Percentiles rank a stretch among this genome's conserved stretches.
Evolutionary conservation across 2,113 vertebrate genomes (phyloP).

Genomic region (Chloropsis cyanopogon): DNA sequence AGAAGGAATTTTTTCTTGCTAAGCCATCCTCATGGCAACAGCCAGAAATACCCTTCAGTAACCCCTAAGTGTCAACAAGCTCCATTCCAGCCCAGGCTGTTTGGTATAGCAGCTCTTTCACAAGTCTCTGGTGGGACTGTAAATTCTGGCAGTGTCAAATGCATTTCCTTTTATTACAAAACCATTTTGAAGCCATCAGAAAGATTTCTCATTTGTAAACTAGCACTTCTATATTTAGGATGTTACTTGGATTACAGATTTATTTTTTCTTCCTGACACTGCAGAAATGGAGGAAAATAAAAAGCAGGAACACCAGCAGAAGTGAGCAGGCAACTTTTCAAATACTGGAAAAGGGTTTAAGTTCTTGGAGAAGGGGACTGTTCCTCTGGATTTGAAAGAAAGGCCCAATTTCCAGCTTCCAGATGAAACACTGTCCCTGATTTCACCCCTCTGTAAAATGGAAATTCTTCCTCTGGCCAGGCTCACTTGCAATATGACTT

Average conservation of each 20-base stretch:
- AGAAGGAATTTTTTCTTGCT: conserved; percentile 33
- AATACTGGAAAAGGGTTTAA: conserved; percentile 10
- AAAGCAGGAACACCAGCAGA: neutral
- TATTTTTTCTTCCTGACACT: conserved; percentile 58
- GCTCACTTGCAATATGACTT: neutral
- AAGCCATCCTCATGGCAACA: conserved; percentile 56
- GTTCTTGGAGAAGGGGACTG: neutral
- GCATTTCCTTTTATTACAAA: conserved; percentile 74
- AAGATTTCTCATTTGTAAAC: conserved; percentile 67
- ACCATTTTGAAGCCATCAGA: conserved; percentile 65
- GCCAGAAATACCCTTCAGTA: conserved; percentile 66
- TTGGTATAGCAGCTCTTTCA: conserved; percentile 71
- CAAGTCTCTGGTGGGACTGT: conserved; percentile 66
- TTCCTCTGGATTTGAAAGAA: neutral
- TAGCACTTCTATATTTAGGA: conserved; percentile 75
- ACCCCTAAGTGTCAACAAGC: conserved; percentile 39
- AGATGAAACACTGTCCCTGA: neutral
- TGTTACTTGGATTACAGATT: conserved; percentile 53
- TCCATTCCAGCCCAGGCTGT: conserved; percentile 57
- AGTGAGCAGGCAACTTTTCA: neutral
- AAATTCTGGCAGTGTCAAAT: conserved; percentile 61
- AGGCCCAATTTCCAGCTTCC: neutral
- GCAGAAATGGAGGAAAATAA: conserved; percentile 49
- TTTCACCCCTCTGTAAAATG: neutral
- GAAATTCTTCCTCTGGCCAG: neutral